phyloP scores from a whole-genome alignment of 2,888 invertebrate species.

The Polylopha cassiicola region DNA sequence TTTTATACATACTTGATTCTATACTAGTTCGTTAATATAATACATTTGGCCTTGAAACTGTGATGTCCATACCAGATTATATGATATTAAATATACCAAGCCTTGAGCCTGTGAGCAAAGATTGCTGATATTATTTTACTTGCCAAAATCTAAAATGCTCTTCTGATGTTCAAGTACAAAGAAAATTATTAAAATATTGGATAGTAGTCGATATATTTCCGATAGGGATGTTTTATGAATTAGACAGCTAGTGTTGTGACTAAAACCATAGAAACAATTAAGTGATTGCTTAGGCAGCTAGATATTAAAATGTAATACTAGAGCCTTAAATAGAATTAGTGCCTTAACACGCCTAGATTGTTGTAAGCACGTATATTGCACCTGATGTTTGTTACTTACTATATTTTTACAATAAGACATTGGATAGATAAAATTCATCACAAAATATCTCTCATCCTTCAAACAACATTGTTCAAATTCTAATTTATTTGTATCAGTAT shows the following conservation, averaged over 20 bases:
- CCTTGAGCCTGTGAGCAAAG: slow-evolving; percentile 1
- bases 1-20: slow-evolving; percentile 6
- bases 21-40: slow-evolving; percentile 14
- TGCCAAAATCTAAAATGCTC: slow-evolving; percentile 9
- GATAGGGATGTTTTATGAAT: too few species aligned
- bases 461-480: slow-evolving; percentile 28
- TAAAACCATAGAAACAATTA: slow-evolving; percentile 20
- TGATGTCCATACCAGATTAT: slow-evolving; percentile 26
- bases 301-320: slow-evolving; percentile 24
- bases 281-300: slow-evolving; percentile 22
- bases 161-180: slow-evolving; percentile 3
- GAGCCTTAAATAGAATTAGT: slow-evolving; percentile 60
- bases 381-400: slow-evolving; percentile 29
- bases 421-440: slow-evolving; percentile 42
- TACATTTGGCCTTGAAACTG: slow-evolving; percentile 25
- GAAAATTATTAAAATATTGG: slow-evolving; percentile 7
- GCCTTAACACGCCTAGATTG: slow-evolving; percentile 44
- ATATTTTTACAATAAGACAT: slow-evolving; percentile 15
- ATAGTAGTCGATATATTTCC: too few species aligned
- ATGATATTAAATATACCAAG: slow-evolving; percentile 13
- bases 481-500: slow-evolving; percentile 53
- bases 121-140: slow-evolving; percentile 11
- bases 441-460: slow-evolving; percentile 35
- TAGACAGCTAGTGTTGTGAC: slow-evolving; percentile 41
- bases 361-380: slow-evolving; percentile 34